Percentiles rank a stretch among this genome's conserved stretches.
These are phyloP conservation scores for Nematolebias whitei DNA, from an alignment of 2,113 vertebrate genomes.

Conservation along the genomic window DNA sequence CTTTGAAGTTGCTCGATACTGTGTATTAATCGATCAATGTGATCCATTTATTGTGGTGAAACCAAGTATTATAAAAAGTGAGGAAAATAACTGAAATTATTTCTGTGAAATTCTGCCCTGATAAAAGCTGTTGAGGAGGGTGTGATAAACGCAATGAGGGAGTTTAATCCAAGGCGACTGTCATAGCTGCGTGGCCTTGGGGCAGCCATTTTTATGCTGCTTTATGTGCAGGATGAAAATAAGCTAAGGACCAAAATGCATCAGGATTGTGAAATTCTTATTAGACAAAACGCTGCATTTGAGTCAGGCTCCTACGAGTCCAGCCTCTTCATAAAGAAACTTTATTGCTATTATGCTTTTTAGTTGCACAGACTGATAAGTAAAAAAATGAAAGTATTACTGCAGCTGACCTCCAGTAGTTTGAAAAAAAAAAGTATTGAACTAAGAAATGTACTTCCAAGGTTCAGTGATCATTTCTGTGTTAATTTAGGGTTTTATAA, in stretches of 20 bases:
- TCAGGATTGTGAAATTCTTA: constrained; percentile 5
- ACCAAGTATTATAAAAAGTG: constrained; percentile 5
- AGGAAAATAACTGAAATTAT: constrained; percentile 1
- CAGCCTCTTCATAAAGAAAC: background rate
- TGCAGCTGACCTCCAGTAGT: background rate
- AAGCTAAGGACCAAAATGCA: constrained; percentile 4
- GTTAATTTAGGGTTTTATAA: background rate
- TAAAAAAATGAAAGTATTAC: background rate
- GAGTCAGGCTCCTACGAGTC: background rate
- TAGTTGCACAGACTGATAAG: background rate
- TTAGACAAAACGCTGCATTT: constrained; percentile 5
- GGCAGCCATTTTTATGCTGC: constrained; percentile 15
- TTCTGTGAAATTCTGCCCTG: constrained; percentile 8
- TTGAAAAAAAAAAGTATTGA: background rate
- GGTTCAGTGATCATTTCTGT: background rate
- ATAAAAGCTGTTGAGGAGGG: background rate
- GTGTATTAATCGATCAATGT: background rate
- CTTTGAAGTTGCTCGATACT: background rate
- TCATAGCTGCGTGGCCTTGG: constrained; percentile 11
- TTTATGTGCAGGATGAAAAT: constrained; percentile 3
- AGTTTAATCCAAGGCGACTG: constrained; percentile 14
- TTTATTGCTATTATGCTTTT: background rate
- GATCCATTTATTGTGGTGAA: background rate
- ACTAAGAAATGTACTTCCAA: background rate
- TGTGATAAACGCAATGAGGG: background rate